Conservation (phyloP, 2,113 vertebrate species). For the Guaruba guarouba region DNA sequence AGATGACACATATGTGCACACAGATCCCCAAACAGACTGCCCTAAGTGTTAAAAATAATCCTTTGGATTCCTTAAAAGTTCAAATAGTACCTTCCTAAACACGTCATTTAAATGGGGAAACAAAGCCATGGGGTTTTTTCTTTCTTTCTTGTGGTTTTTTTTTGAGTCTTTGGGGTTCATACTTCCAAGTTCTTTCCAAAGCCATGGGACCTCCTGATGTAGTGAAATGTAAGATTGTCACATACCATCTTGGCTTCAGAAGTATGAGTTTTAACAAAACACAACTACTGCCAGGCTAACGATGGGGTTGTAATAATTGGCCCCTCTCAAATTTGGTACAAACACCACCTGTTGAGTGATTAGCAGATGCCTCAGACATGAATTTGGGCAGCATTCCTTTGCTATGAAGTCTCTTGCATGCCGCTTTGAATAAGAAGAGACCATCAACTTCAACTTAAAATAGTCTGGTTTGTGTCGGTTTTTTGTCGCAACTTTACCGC, state of each 20-base stretch:
- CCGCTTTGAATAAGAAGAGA: neutral
- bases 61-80: neutral
- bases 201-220: neutral
- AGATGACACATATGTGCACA: neutral
- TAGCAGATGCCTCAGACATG: neutral
- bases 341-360: slow-evolving; percentile 20
- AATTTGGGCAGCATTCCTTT: neutral
- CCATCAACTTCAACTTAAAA: neutral
- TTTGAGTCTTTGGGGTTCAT: neutral
- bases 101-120: neutral
- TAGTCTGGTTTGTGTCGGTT: neutral
- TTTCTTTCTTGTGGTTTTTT: neutral
- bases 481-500: neutral
- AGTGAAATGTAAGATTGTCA: neutral
- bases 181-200: neutral
- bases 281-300: neutral
- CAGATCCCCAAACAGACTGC: neutral
- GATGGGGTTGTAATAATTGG: neutral
- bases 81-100: neutral
- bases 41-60: neutral
- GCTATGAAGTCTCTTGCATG: neutral
- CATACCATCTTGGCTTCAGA: neutral
- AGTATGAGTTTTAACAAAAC: neutral
- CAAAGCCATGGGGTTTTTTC: neutral
- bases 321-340: neutral